phyloP scores from a whole-genome alignment of 2,113 vertebrate genomes.

The Crotalus horridus region DNA sequence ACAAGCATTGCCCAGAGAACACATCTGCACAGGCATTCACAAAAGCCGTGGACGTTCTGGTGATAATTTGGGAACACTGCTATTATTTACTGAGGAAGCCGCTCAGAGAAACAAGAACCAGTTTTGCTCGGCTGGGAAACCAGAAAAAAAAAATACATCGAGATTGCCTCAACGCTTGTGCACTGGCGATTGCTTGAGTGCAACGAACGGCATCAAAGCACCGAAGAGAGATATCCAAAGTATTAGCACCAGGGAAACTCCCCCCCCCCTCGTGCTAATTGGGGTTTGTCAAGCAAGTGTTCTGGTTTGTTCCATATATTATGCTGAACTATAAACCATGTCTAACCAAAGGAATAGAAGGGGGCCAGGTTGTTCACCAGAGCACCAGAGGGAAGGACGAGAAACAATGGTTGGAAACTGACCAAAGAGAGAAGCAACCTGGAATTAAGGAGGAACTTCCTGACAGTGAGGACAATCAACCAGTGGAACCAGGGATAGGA shows the following conservation, averaged over 20 bases:
- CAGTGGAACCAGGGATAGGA: too few relatives aligned
- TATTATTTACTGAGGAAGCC: constrained; percentile 27
- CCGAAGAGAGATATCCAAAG: background rate
- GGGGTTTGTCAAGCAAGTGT: background rate
- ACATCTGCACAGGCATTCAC: constrained; percentile 24
- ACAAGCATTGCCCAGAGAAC: background rate
- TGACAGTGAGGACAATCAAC: too few relatives aligned
- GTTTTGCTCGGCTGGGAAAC: constrained; percentile 5
- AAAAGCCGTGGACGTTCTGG: constrained; percentile 14
- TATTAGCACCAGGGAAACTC: background rate
- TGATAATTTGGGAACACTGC: background rate
- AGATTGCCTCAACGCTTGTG: background rate
- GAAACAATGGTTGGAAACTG: too few relatives aligned
- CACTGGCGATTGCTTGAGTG: too few relatives aligned
- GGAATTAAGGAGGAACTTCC: too few relatives aligned
- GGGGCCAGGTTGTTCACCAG: too few relatives aligned
- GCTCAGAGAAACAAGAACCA: constrained; percentile 10
- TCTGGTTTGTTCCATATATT: background rate
- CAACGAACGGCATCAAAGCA: too few relatives aligned
- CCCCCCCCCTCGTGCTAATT: background rate
- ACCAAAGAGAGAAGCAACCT: too few relatives aligned
- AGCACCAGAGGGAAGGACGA: too few relatives aligned
- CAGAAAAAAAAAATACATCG: constrained; percentile 4
- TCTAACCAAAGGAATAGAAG: too few relatives aligned
- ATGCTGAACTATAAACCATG: background rate